These are phyloP conservation scores for Acrocera orbiculus DNA, from an alignment of 2,888 invertebrate genomes.

Conservation along the genomic window DNA sequence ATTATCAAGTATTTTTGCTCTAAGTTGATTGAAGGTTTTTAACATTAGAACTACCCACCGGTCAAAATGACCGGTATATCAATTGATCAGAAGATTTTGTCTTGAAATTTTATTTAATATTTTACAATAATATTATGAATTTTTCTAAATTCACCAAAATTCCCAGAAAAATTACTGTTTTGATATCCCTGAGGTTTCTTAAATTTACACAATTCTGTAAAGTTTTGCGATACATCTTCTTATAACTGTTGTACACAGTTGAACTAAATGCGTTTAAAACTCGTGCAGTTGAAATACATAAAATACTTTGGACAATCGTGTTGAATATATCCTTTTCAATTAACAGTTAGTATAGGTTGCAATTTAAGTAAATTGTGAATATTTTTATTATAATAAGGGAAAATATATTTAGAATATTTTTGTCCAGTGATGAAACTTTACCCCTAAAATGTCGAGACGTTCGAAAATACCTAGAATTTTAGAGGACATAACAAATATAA, in stretches of 20 bases:
- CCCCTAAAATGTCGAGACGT: conserved; percentile 3
- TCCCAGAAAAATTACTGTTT: too few relatives aligned
- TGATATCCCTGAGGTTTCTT: too few relatives aligned
- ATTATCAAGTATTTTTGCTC: too few relatives aligned
- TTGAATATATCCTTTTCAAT: conserved; percentile 3
- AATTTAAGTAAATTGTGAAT: conserved; percentile 3
- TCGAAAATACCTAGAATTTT: conserved; percentile 1
- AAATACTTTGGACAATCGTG: background rate
- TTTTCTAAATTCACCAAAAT: background rate
- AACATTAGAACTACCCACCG: background rate
- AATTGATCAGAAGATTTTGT: conserved; percentile 1
- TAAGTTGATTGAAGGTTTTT: too few relatives aligned
- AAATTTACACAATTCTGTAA: too few relatives aligned
- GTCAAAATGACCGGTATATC: background rate
- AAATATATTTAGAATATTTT: conserved; percentile 3
- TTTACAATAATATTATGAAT: background rate
- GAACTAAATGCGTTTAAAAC: too few relatives aligned
- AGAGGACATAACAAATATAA: conserved; percentile 4
- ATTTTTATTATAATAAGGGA: conserved; percentile 3
- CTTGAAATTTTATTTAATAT: conserved; percentile 1
- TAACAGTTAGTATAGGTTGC: background rate
- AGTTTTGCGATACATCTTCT: too few relatives aligned
- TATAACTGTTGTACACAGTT: too few relatives aligned
- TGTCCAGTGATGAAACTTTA: conserved; percentile 1
- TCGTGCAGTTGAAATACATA: too few relatives aligned